Percentiles rank a stretch among this genome's conserved stretches.
phyloP scores from a whole-genome alignment of 2,113 vertebrate genomes.

The Ameiurus melas region DNA sequence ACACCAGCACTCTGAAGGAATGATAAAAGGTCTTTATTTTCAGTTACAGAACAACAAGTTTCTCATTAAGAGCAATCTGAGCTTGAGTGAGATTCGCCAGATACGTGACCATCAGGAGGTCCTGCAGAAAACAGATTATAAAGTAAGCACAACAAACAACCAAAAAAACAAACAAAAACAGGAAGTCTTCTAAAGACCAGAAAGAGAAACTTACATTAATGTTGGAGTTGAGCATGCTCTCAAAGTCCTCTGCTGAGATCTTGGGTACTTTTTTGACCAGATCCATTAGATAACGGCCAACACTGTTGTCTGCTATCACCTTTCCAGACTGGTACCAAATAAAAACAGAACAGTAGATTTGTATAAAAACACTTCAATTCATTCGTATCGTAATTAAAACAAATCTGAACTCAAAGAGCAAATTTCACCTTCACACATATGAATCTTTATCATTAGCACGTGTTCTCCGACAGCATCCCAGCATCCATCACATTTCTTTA shows the following conservation, averaged over 20 bases:
- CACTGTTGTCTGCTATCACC: slow-evolving; percentile 91
- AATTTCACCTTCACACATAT: too few relatives aligned
- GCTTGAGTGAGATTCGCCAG: slow-evolving; percentile 86
- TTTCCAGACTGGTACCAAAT: slow-evolving; percentile 85
- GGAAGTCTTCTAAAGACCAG: neutral
- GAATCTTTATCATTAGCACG: neutral
- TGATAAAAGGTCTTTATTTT: slow-evolving; percentile 35
- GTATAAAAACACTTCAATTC: neutral
- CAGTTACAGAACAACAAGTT: slow-evolving; percentile 58
- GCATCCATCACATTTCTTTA: neutral
- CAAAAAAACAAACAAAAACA: neutral
- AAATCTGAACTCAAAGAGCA: neutral
- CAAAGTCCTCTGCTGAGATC: slow-evolving; percentile 93
- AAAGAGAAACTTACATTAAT: slow-evolving; percentile 84
- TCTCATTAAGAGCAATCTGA: slow-evolving; percentile 85
- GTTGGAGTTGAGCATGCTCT: slow-evolving; percentile 98
- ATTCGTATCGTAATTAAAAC: neutral
- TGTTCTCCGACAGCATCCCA: neutral
- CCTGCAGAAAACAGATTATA: slow-evolving; percentile 52
- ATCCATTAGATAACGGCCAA: slow-evolving; percentile 94
- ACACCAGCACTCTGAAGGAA: slow-evolving; percentile 19
- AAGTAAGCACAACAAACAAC: neutral
- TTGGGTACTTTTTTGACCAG: slow-evolving; percentile 97
- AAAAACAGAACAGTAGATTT: neutral
- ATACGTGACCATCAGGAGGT: slow-evolving; percentile 84